Evolutionary conservation across 2,113 vertebrate genomes (phyloP), one percentile per base, ranked within the genome.

Genomic region (Burhinus oedicnemus): DNA sequence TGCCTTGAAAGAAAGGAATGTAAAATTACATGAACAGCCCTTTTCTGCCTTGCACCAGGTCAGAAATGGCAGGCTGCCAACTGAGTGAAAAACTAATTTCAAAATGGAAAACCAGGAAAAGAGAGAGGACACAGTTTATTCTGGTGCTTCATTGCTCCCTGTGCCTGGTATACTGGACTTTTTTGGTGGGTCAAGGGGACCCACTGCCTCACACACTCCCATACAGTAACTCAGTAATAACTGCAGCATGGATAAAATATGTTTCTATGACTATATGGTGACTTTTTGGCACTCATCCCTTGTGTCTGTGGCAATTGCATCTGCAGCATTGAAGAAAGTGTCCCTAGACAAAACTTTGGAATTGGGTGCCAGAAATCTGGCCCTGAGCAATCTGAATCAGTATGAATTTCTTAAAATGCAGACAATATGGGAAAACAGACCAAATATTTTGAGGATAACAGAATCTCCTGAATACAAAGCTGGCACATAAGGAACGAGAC

Each of bases 11-110:
- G 27, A 7, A 47, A 15, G 23, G 1, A 1, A 51, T 8, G 23
- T 2, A 47, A 64, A 65, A 22, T 32, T 1, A 1, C 7, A 13
- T 1, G 20, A 18, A 17, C 30, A 74, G 60, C 7, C 17, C 30
- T 61, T 51, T 61, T 42, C 34, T 81, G 64, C 45, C 54, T 42
- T 13, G 45, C 29, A 27, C 21, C 9, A 11, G 29, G 12, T 36
- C 69, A 74, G 64, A 36, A 68, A 22, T 30, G 2, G 3, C 4
- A 38, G 52, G n/a, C 71, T 69, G 66, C 36, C 49, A 60, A 4
- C 8, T 10, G 40, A 10, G 15, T 12, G 47, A 58, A 36, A 82
- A 70, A 45, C 11, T 15, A 6, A 71, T n/a, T 47, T 7, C 54
- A 58, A 55, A 45, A 23, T 11, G 9, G 51, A 58, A 92, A 70